Percentiles rank a stretch among this genome's conserved stretches.
phyloP scores from a whole-genome alignment of 1,140 invertebrate genomes.

The Brachionus sp. region DNA sequence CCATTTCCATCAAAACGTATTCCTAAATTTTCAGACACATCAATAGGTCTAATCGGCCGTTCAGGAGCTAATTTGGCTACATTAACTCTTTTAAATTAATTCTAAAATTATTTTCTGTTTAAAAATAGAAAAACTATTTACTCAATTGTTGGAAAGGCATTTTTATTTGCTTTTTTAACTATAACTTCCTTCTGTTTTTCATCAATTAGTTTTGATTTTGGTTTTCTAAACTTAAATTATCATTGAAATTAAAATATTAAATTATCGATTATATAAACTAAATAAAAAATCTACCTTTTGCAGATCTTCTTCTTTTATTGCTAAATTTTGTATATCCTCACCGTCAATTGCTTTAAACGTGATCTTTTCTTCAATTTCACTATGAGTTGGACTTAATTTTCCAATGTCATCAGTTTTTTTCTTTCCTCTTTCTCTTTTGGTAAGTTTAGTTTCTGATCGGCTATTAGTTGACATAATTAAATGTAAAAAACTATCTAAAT shows the following conservation, averaged over 20 bases:
- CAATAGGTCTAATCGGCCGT: background rate
- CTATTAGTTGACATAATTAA: conserved; percentile 4
- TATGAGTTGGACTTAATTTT: conserved; percentile 29
- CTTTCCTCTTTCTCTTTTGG: conserved; percentile 13
- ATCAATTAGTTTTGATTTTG: background rate
- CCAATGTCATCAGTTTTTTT: conserved; percentile 38
- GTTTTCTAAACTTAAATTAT: background rate
- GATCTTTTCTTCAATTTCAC: conserved; percentile 33
- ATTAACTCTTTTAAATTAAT: background rate
- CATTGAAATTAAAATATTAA: background rate
- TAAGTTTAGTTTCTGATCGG: conserved; percentile 38
- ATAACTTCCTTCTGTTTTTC: background rate
- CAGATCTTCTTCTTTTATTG: conserved; percentile 12
- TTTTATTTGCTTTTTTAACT: conserved; percentile 4
- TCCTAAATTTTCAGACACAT: conserved; percentile 47
- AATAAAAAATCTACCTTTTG: background rate
- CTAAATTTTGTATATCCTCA: conserved; percentile 45
- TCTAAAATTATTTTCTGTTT: background rate
- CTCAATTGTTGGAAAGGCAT: background rate
- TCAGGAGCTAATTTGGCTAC: conserved; percentile 43
- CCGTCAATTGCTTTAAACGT: conserved; percentile 42
- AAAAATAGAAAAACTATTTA: background rate
- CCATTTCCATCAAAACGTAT: conserved; percentile 53
- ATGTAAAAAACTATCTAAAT: background rate
- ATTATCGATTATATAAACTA: background rate